These are phyloP conservation scores for Sprattus sprattus DNA, from an alignment of 2,113 vertebrate genomes.

Conservation along the genomic window DNA sequence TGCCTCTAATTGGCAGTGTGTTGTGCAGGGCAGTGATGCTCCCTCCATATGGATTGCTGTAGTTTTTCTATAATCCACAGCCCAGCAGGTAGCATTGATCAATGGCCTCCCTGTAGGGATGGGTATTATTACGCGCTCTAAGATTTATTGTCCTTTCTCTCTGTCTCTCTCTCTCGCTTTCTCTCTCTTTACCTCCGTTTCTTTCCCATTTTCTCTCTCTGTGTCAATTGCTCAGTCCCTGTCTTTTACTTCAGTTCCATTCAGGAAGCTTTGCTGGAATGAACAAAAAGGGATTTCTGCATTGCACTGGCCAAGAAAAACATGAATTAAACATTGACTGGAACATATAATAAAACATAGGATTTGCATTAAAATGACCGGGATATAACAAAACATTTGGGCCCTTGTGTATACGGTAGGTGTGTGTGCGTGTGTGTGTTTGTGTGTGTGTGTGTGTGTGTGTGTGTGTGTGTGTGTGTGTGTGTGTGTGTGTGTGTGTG, in stretches of 20 bases:
- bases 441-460: background rate
- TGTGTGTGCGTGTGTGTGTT: background rate
- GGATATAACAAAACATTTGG: background rate
- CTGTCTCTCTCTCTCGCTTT: background rate
- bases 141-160: conserved; percentile 5
- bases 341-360: background rate
- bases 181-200: background rate
- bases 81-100: conserved; percentile 30
- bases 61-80: conserved; percentile 28
- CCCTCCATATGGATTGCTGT: conserved; percentile 34
- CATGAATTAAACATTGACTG: background rate
- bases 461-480: background rate
- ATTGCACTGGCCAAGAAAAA: background rate
- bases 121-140: background rate
- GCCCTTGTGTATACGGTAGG: background rate
- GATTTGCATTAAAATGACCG: background rate
- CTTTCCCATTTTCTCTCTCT: background rate
- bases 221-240: background rate
- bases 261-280: background rate
- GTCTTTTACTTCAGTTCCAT: background rate
- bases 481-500: background rate
- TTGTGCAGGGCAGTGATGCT: conserved; percentile 38
- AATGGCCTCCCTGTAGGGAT: conserved; percentile 21
- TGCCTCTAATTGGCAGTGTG: conserved; percentile 36
- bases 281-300: background rate